phyloP scores from a whole-genome alignment of 2,888 invertebrate species.

The Ichneumon xanthorius region DNA sequence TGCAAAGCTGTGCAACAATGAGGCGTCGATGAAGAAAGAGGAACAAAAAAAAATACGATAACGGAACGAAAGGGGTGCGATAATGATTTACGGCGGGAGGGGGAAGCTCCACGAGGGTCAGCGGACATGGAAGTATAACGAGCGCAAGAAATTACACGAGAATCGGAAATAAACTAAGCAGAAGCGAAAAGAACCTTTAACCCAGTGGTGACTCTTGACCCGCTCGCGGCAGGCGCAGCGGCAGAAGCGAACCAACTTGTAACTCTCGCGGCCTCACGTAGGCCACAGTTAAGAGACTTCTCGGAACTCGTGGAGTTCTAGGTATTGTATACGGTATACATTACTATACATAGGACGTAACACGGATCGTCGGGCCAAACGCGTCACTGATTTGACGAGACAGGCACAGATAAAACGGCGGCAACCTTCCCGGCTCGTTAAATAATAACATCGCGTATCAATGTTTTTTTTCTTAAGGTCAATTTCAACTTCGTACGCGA shows the following conservation, averaged over 20 bases:
- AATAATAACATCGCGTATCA: slow-evolving; percentile 15
- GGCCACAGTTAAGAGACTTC: slow-evolving; percentile 58
- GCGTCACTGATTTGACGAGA: slow-evolving; percentile 62
- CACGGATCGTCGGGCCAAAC: slow-evolving; percentile 46
- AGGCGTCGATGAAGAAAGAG: background rate
- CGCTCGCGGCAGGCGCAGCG: slow-evolving; percentile 21
- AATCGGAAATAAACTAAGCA: slow-evolving; percentile 62
- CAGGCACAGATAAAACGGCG: slow-evolving; percentile 38
- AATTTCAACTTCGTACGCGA: background rate
- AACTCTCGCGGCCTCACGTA: slow-evolving; percentile 64
- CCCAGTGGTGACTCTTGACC: slow-evolving; percentile 65
- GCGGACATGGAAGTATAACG: slow-evolving; percentile 46
- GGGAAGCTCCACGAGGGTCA: slow-evolving; percentile 1
- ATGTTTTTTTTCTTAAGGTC: background rate
- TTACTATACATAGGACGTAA: slow-evolving; percentile 49
- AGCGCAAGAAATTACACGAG: slow-evolving; percentile 21
- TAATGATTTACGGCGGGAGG: slow-evolving; percentile 20
- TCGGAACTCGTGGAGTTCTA: slow-evolving; percentile 58
- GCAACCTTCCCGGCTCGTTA: slow-evolving; percentile 52
- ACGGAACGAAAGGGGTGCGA: background rate
- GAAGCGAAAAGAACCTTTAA: slow-evolving; percentile 56
- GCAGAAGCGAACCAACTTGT: slow-evolving; percentile 46
- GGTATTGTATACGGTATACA: slow-evolving; percentile 20
- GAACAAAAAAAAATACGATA: background rate
- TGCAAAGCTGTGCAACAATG: slow-evolving; percentile 5